Evolutionary conservation across 2,113 vertebrate species (phyloP), one percentile per base, ranked within the genome.

Genomic region (Phylloscopus whistleri): DNA sequence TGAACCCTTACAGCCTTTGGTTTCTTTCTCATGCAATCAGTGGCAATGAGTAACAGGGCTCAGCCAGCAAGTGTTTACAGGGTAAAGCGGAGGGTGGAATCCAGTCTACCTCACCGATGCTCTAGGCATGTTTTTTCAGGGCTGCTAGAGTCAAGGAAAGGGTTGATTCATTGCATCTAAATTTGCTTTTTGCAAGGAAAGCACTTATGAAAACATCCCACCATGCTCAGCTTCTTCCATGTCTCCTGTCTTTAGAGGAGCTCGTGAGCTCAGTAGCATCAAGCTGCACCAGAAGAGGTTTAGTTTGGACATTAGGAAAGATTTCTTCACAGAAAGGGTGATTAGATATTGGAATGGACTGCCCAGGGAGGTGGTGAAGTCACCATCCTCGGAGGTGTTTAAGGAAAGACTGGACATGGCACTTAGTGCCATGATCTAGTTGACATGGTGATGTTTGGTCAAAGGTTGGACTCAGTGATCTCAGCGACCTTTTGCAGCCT

Each of bases 41-140:
- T 64, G 62, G 62, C 91, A 83, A 69, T 83, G 63, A 94, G 66
- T 87, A 87, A 91, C 33, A 92, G 77, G 43, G 53, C n/a, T 87
- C 0, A 0, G 37, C 27, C 84, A 92, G 64, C 35, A 75, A 22
- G 53, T 39, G 74, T 91, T 95, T 84, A 79, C 78, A 92, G 49
- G 59, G 73, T 31, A 78, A 82, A 90, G 30, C 33, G 55, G 39
- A 80, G 55, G 56, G 33, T 92, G 76, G 59, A 89, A 95, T 70
- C 56, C 64, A 83, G 31, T 59, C 55, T 93, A 63, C 73, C 48
- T 75, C 64, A 74, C 33, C 0, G 0, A 78, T 75, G 76, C 52
- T 92, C 58, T 22, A 86, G 68, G 21, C 43, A 39, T 63, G 64
- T 88, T 49, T 20, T 84, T 33, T 81, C 86, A 69, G 39, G 63